Conservation (phyloP, 23 tunicate species). For the Styela clava region DNA sequence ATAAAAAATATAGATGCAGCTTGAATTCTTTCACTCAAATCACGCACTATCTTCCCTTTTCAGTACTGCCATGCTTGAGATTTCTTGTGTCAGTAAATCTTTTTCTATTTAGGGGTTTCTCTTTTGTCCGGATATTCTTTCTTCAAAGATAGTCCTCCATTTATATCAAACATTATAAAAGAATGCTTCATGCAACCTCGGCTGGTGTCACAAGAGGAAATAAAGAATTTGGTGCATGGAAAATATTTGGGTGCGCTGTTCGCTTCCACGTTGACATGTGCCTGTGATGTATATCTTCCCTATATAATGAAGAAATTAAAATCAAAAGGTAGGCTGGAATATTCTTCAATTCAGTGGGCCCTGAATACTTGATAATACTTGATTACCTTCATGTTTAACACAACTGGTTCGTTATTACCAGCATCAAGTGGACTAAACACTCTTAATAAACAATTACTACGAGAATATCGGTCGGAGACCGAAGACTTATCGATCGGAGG, state of each 20-base stretch:
- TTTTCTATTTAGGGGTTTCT: not conserved
- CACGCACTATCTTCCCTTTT: too few relatives aligned
- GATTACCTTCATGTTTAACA: too few relatives aligned
- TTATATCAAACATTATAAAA: not conserved
- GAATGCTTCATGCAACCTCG: not conserved
- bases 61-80: too few relatives aligned
- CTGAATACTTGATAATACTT: too few relatives aligned
- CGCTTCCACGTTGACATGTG: constrained; percentile 58
- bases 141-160: not conserved
- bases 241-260: not conserved
- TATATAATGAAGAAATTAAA: constrained; percentile 34
- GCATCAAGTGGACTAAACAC: too few relatives aligned
- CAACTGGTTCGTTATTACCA: too few relatives aligned
- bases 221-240: not conserved
- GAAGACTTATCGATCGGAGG: too few relatives aligned
- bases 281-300: constrained; percentile 51
- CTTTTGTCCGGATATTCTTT: not conserved
- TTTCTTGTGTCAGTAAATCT: too few relatives aligned
- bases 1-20: not conserved
- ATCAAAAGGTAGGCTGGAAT: constrained; percentile 15
- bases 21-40: too few relatives aligned
- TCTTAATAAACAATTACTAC: too few relatives aligned
- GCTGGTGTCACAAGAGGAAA: not conserved
- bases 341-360: too few relatives aligned
- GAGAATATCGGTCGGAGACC: too few relatives aligned